Conservation (phyloP, 2,888 invertebrate species). For the Cyrtodaria siliqua region DNA sequence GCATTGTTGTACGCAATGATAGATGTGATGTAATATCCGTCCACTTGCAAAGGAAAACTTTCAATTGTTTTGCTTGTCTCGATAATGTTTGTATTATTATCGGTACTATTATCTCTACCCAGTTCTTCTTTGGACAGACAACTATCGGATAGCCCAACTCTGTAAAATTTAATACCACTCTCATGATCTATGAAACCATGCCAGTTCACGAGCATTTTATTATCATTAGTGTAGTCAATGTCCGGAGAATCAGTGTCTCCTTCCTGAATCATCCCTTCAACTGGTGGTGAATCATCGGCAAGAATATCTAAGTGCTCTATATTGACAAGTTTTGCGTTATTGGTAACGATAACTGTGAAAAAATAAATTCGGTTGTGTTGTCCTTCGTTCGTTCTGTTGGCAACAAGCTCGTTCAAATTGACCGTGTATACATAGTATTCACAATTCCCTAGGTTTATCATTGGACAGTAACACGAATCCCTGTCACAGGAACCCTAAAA, state of each 20-base stretch:
- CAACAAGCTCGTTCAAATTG: no score
- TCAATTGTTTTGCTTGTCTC: slow-evolving; percentile 1
- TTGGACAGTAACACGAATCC: no score
- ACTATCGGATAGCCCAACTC: slow-evolving; percentile 43
- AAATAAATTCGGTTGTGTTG: slow-evolving; percentile 66
- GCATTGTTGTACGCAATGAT: slow-evolving; percentile 76
- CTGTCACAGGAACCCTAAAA: no score
- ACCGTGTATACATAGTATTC: no score
- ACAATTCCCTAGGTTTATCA: no score
- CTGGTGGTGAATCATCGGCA: slow-evolving; percentile 66
- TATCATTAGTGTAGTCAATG: slow-evolving; percentile 64
- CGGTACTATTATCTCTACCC: neutral
- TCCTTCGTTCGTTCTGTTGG: slow-evolving; percentile 53
- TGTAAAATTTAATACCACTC: slow-evolving; percentile 66
- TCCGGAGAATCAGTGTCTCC: slow-evolving; percentile 52
- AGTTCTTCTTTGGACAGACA: slow-evolving; percentile 31
- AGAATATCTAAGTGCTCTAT: slow-evolving; percentile 59
- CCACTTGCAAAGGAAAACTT: slow-evolving; percentile 1
- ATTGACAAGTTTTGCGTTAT: slow-evolving; percentile 50
- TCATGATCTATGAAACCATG: slow-evolving; percentile 73
- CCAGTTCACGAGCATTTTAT: slow-evolving; percentile 51
- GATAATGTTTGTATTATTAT: slow-evolving; percentile 5
- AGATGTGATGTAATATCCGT: slow-evolving; percentile 63
- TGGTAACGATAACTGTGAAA: slow-evolving; percentile 61
- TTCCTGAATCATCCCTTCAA: slow-evolving; percentile 55